Evolutionary conservation across 1,140 invertebrate species (phyloP).

Genomic region (Zaprionus davidi): DNA sequence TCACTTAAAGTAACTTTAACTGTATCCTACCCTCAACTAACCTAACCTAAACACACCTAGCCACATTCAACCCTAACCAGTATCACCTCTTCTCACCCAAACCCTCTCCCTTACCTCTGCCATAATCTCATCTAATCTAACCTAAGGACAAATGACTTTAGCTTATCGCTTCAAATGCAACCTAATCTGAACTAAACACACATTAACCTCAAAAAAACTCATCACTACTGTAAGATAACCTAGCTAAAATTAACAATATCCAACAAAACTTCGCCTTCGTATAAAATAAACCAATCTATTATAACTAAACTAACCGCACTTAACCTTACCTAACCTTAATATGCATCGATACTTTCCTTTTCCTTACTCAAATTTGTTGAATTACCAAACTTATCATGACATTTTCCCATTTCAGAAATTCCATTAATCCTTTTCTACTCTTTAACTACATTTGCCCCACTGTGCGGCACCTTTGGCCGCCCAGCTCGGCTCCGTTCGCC

Average conservation of each 20-base stretch:
- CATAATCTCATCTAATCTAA: neutral
- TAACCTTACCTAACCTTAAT: too few relatives aligned
- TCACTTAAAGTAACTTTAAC: neutral
- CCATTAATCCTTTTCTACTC: neutral
- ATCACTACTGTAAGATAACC: neutral
- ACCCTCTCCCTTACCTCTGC: too few relatives aligned
- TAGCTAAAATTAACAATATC: too few relatives aligned
- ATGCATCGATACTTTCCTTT: too few relatives aligned
- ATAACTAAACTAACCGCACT: too few relatives aligned
- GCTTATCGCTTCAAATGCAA: neutral
- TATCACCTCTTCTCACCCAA: too few relatives aligned
- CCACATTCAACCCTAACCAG: too few relatives aligned
- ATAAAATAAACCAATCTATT: too few relatives aligned
- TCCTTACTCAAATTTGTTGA: too few relatives aligned
- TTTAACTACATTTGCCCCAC: constrained; percentile 16
- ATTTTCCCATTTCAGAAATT: neutral
- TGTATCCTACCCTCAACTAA: neutral
- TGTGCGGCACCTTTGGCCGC: constrained; percentile 36
- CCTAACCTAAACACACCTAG: neutral
- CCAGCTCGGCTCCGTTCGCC: neutral
- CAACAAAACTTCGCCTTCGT: too few relatives aligned
- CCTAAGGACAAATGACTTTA: neutral
- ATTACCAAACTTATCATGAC: too few relatives aligned
- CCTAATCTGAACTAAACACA: neutral
- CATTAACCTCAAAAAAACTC: neutral